phyloP scores from a whole-genome alignment of 2,888 invertebrate genomes.

The Fragum fragum region DNA sequence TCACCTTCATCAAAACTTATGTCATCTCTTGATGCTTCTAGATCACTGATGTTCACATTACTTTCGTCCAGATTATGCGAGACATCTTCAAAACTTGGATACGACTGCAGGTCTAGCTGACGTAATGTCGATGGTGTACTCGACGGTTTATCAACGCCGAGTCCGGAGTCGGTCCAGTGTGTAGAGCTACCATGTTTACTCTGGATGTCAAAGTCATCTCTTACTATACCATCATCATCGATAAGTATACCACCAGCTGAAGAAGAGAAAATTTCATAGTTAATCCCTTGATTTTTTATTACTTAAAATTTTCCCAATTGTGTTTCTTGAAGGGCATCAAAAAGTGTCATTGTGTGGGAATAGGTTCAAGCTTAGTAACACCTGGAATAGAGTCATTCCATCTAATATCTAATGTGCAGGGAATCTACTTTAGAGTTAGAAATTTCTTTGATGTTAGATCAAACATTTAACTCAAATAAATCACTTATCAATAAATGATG shows the following conservation, averaged over 20 bases:
- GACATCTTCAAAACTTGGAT: constrained; percentile 78
- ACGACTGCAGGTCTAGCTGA: constrained; percentile 76
- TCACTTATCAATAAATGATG: neutral
- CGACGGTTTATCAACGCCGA: constrained; percentile 80
- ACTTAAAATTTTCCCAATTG: no score
- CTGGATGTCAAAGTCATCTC: constrained; percentile 79
- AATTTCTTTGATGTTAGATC: neutral
- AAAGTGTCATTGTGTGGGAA: no score
- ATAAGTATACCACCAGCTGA: constrained; percentile 76
- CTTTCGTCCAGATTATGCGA: constrained; percentile 78
- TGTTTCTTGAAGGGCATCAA: no score
- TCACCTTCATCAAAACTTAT: constrained; percentile 72
- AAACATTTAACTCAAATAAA: neutral
- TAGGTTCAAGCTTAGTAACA: no score
- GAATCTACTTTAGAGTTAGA: neutral
- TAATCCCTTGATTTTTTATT: no score
- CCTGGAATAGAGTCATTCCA: no score
- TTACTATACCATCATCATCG: constrained; percentile 84
- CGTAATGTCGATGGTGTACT: constrained; percentile 78
- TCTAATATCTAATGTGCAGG: no score
- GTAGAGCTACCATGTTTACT: constrained; percentile 75
- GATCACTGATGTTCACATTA: constrained; percentile 83
- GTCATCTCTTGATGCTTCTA: constrained; percentile 84
- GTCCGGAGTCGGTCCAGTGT: constrained; percentile 83
- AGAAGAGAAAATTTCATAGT: no score